phyloP scores from a whole-genome alignment of 53 echinoderm and acorn worm genomes.

The Actinopyga echinites region DNA sequence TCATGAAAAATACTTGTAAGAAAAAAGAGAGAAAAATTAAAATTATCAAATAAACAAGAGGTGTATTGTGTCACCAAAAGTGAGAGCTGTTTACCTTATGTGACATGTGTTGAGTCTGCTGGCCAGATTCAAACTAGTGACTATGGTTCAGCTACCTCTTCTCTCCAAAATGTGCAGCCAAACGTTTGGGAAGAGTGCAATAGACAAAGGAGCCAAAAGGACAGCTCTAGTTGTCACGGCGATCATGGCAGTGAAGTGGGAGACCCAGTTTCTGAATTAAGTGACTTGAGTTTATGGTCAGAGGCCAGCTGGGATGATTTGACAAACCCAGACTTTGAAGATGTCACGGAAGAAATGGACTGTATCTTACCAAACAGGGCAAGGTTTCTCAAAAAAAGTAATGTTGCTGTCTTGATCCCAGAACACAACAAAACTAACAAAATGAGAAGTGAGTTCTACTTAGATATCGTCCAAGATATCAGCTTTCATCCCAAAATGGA shows the following conservation, averaged over 20 bases:
- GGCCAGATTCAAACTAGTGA: constrained; percentile 85
- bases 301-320: constrained; percentile 69
- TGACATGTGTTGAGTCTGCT: constrained; percentile 43
- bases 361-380: constrained; percentile 75
- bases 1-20: too few species aligned
- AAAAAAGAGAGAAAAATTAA: too few species aligned
- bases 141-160: constrained; percentile 84
- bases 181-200: constrained; percentile 53
- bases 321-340: constrained; percentile 67
- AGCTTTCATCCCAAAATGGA: constrained; percentile 70
- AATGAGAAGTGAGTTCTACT: constrained; percentile 70
- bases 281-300: constrained; percentile 60
- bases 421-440: constrained; percentile 85
- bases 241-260: constrained; percentile 85
- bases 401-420: constrained; percentile 82
- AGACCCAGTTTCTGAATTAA: constrained; percentile 29
- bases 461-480: constrained; percentile 65
- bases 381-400: constrained; percentile 67
- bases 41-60: too few species aligned
- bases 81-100: too few species aligned
- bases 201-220: constrained; percentile 42
- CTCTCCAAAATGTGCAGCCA: constrained; percentile 44
- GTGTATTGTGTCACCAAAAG: too few species aligned
- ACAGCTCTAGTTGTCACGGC: constrained; percentile 76
- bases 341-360: constrained; percentile 58